Percentiles rank a stretch among this genome's conserved stretches.
These are phyloP conservation scores for Lutra lutra DNA, from an alignment of 2,797 vertebrate species.

Conservation along the genomic window DNA sequence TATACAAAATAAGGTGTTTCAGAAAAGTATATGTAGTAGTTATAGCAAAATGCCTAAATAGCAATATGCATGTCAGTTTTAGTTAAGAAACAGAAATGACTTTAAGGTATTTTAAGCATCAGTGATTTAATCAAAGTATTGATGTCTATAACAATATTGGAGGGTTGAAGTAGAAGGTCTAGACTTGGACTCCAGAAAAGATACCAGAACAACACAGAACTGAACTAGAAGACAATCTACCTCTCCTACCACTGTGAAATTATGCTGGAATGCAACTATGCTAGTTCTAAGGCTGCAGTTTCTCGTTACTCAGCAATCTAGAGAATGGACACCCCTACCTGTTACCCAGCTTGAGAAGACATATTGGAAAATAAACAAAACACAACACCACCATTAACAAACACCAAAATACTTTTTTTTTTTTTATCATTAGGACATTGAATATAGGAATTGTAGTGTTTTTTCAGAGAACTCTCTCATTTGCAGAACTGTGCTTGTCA, in stretches of 20 bases:
- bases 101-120: not conserved
- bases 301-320: not conserved
- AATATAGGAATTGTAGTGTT: not conserved
- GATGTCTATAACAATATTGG: not conserved
- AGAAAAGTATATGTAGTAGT: not conserved
- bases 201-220: not conserved
- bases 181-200: not conserved
- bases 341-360: not conserved
- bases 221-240: not conserved
- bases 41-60: not conserved
- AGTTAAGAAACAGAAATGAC: not conserved
- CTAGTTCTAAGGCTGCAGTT: not conserved
- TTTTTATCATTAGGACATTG: not conserved
- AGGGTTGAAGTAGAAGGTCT: not conserved
- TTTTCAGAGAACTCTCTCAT: not conserved
- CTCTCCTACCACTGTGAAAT: not conserved
- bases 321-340: not conserved
- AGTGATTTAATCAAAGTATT: not conserved
- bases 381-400: not conserved
- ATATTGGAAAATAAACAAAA: not conserved
- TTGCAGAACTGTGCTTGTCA: not conserved
- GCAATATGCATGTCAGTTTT: not conserved
- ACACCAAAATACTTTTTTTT: not conserved
- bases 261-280: accelerated
- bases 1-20: not conserved